Percentiles rank a stretch among this genome's conserved stretches.
Evolutionary conservation across 1,140 invertebrate species (phyloP).

Genomic region (Antheraea pernyi): DNA sequence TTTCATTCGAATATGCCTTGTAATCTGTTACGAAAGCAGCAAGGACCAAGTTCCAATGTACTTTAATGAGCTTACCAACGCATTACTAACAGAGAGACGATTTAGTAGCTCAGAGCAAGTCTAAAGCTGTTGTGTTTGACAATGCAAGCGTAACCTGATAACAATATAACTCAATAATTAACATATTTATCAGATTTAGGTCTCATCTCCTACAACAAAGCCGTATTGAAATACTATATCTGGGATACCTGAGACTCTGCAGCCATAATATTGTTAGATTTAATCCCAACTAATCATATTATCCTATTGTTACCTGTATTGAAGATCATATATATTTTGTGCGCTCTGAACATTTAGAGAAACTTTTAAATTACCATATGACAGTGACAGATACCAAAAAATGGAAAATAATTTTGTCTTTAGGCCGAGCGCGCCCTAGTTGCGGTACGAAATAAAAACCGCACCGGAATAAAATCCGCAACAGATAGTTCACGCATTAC

Average conservation of each 20-base stretch:
- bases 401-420: too few relatives aligned
- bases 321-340: neutral
- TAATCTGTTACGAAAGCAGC: neutral
- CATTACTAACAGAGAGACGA: neutral
- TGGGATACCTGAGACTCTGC: neutral
- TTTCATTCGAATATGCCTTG: neutral
- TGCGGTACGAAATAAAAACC: too few relatives aligned
- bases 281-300: neutral
- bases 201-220: neutral
- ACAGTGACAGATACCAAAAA: too few relatives aligned
- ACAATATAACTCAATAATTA: neutral
- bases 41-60: neutral
- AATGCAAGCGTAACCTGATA: neutral
- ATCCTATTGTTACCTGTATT: neutral
- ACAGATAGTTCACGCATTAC: too few relatives aligned
- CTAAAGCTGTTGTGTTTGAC: constrained; percentile 1
- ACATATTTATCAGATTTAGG: neutral
- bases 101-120: neutral
- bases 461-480: too few relatives aligned
- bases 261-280: neutral
- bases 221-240: neutral
- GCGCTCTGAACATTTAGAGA: too few relatives aligned
- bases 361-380: too few relatives aligned
- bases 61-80: neutral
- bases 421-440: too few relatives aligned